Conservation (phyloP, 2,797 vertebrate genomes). For the Xenentodon cancila region DNA sequence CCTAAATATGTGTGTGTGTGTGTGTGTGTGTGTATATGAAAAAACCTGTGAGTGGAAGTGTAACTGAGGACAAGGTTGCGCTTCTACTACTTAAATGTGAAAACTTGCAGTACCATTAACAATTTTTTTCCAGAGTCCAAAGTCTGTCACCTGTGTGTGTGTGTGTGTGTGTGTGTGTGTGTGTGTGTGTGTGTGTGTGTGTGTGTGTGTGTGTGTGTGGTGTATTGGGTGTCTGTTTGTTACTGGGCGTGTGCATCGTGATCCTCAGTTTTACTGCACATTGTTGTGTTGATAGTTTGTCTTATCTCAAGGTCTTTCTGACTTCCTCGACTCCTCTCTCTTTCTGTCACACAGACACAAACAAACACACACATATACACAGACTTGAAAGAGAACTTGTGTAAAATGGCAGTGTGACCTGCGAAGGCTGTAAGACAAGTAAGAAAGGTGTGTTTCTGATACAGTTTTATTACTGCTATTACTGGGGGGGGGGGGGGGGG, state of each 20-base stretch:
- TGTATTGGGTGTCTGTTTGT: neutral
- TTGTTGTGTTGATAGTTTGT: slow-evolving; percentile 9
- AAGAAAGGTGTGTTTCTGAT: slow-evolving; percentile 1
- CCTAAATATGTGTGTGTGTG: neutral
- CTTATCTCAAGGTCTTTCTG: slow-evolving; percentile 63
- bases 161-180: slow-evolving; percentile 1
- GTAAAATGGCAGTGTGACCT: slow-evolving; percentile 48
- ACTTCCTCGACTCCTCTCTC: neutral
- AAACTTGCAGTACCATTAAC: neutral
- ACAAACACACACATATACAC: slow-evolving; percentile 11
- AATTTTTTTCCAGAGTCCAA: slow-evolving; percentile 52
- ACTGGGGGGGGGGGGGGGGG: too few species aligned
- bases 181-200: neutral
- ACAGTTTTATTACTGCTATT: neutral
- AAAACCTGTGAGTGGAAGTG: neutral
- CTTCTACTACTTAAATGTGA: neutral
- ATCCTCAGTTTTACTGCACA: slow-evolving; percentile 41
- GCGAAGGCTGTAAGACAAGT: neutral
- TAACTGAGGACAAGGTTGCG: neutral
- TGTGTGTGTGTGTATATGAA: neutral
- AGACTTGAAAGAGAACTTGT: neutral
- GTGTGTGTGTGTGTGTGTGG: neutral
- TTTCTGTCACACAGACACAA: slow-evolving; percentile 1
- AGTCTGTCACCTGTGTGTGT: slow-evolving; percentile 26
- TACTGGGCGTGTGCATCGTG: neutral